Evolutionary conservation across 2,113 vertebrate species (phyloP), one percentile per base, ranked within the genome.

Genomic region (Columba janthina): DNA sequence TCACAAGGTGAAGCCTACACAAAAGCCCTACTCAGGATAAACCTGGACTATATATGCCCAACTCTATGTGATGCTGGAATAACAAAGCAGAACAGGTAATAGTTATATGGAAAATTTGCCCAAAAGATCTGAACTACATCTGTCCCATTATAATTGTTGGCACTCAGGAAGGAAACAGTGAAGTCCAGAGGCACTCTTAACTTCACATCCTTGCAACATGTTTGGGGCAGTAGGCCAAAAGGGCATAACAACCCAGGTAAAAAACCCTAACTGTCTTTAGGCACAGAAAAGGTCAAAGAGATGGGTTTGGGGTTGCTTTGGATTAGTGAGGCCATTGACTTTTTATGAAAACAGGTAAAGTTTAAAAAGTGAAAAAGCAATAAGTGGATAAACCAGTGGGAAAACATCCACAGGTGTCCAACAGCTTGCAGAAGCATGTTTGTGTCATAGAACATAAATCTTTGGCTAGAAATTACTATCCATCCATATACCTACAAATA

Each of bases 81-180:
- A 83, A 34, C 28, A 83, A 83, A 94, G 34, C 5, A 64, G 28
- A 90, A 32, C 5, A 79, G 4, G 8, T n/a, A 51, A 38, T 25
- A 61, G 5, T 46, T 61, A 79, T 9, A 42, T 0, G 0, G 28
- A 75, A 75, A 9, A 36, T 73, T 80, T 11, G 44, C 0, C 8
- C 11, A 17, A 46, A 60, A 76, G 24, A 9, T 42, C 17, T 61
- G 17, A 25, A n/a, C 53, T 25, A 8, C 11, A 40, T 64, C 34
- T 72, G 8, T 29, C 13, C 17, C 9, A 34, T 28, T 61, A 7
- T 56, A 36, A 48, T 19, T 81, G 34, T 25, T 61, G 14, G 31
- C 13, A 29, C 11, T 51, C 34, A 65, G 15, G 22, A 90, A 62
- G 18, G 18, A 64, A 62, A 72, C 25, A 57, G 4, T 21, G 24